These are phyloP conservation scores for Orthosia cruda DNA, from an alignment of 2,888 invertebrate species.

Conservation along the genomic window DNA sequence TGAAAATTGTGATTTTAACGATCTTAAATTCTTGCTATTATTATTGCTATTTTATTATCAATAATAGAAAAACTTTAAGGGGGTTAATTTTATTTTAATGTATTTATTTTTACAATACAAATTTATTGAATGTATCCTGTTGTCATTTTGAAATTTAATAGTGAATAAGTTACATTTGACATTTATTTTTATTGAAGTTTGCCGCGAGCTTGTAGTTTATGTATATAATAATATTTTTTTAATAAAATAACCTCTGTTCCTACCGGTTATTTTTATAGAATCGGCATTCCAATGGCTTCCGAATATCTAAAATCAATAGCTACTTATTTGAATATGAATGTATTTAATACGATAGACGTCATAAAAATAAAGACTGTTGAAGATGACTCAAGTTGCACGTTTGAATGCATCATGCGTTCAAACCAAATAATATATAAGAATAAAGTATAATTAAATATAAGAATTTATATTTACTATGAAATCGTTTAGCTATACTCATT, in stretches of 20 bases:
- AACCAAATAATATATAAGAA: background rate
- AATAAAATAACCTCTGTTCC: slow-evolving; percentile 9
- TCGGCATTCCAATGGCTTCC: slow-evolving; percentile 41
- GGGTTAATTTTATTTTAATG: slow-evolving; percentile 10
- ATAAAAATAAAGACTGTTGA: background rate
- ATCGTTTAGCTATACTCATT: background rate
- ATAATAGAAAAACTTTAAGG: slow-evolving; percentile 13
- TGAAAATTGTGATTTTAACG: slow-evolving; percentile 31
- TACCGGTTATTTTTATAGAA: slow-evolving; percentile 46
- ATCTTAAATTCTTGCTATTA: slow-evolving; percentile 16
- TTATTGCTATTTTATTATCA: slow-evolving; percentile 29
- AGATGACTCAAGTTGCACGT: slow-evolving; percentile 36
- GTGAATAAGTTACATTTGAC: slow-evolving; percentile 21
- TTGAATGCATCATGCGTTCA: background rate
- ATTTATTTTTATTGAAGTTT: slow-evolving; percentile 39
- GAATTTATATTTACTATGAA: background rate
- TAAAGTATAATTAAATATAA: no score
- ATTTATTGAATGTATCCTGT: slow-evolving; percentile 11
- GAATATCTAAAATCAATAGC: slow-evolving; percentile 29
- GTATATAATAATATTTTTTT: slow-evolving; percentile 10
- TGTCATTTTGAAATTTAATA: slow-evolving; percentile 17
- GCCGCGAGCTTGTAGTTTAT: slow-evolving; percentile 46
- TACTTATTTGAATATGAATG: slow-evolving; percentile 46
- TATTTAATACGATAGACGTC: slow-evolving; percentile 8
- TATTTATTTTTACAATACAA: background rate